Evolutionary conservation across 1,140 invertebrate genomes (phyloP).

Genomic region (Pinna nobilis): DNA sequence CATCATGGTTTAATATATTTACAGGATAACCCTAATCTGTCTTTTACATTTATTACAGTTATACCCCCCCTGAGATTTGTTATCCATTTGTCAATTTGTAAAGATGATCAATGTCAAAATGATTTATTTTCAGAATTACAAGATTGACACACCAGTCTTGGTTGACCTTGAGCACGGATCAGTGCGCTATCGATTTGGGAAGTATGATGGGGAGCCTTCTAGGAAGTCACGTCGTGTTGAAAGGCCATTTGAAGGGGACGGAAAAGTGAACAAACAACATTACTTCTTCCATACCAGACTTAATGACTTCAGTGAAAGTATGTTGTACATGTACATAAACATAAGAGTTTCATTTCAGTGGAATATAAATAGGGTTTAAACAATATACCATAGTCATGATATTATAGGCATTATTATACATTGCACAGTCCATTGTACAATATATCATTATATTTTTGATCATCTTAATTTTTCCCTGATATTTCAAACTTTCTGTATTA

Average conservation of each 20-base stretch:
- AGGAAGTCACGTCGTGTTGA: conserved; percentile 48
- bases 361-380: background rate
- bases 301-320: conserved; percentile 64
- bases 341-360: background rate
- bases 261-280: conserved; percentile 57
- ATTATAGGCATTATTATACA: background rate
- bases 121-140: conserved; percentile 43
- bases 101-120: background rate
- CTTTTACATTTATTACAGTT: too few species aligned
- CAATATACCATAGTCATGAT: background rate
- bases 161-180: conserved; percentile 68
- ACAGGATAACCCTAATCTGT: too few species aligned
- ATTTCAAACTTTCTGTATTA: too few species aligned
- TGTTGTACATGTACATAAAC: conserved; percentile 7
- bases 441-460: too few species aligned
- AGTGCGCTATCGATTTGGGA: conserved; percentile 60
- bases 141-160: conserved; percentile 63
- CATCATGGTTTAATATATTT: background rate
- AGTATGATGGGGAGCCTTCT: conserved; percentile 38
- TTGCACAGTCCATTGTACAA: background rate
- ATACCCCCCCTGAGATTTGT: too few species aligned
- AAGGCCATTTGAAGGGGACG: conserved; percentile 58
- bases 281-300: conserved; percentile 69
- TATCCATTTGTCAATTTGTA: background rate
- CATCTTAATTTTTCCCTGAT: too few species aligned